phyloP scores from a whole-genome alignment of 2,797 vertebrate genomes.

The Kryptopterus vitreolus region DNA sequence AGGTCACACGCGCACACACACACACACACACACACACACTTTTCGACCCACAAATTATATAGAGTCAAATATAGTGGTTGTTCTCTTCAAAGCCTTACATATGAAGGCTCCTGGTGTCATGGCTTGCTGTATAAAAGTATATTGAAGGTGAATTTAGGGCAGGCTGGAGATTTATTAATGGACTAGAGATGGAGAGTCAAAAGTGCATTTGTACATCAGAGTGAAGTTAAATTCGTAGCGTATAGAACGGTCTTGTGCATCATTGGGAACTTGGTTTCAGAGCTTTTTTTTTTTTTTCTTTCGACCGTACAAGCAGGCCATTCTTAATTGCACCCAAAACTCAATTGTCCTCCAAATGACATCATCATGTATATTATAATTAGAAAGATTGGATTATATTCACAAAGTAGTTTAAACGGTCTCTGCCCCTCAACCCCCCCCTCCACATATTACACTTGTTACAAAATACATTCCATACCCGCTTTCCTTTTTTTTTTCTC shows the following conservation, averaged over 20 bases:
- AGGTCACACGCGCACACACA: constrained; percentile 45
- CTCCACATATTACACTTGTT: background rate
- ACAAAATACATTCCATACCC: background rate
- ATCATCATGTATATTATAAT: background rate
- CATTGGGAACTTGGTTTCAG: background rate
- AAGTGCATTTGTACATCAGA: too few species aligned
- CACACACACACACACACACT: constrained; percentile 5
- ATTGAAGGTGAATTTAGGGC: background rate
- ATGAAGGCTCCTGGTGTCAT: background rate
- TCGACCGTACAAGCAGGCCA: background rate
- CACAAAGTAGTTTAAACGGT: background rate
- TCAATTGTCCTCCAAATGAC: background rate
- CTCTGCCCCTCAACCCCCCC: too few species aligned
- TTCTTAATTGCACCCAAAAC: background rate
- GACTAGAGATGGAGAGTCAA: background rate
- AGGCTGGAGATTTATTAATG: background rate
- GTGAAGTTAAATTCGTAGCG: too few species aligned
- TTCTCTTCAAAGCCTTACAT: background rate
- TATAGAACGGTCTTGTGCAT: too few species aligned
- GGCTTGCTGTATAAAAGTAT: background rate
- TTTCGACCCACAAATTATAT: constrained; percentile 3
- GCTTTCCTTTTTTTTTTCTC: too few species aligned
- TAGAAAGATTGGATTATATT: background rate
- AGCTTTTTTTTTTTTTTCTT: background rate
- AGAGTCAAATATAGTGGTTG: background rate